A percentile compares a stretch with the other conserved stretches of the same genome.
Evolutionary conservation across 2,113 vertebrate genomes (phyloP).

Genomic region (Setophaga kirtlandii): DNA sequence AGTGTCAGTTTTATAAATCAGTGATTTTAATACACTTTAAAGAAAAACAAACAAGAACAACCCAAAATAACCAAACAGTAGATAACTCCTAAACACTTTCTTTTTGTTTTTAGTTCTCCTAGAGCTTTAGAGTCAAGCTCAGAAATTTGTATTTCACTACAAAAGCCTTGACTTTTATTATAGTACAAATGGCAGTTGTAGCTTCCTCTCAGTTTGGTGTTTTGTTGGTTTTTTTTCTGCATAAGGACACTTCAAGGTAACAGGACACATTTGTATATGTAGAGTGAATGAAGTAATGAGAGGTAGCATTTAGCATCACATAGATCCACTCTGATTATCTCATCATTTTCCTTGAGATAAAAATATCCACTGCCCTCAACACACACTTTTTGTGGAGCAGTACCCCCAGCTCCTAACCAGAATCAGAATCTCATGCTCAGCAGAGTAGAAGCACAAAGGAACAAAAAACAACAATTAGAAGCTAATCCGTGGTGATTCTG

Average conservation of each 20-base stretch:
- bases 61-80: not conserved
- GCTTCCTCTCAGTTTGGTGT: not conserved
- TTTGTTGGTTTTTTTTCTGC: not conserved
- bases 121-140: not conserved
- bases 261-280: not conserved
- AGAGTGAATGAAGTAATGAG: not conserved
- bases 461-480: not conserved
- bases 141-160: not conserved
- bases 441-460: not conserved
- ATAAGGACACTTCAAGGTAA: not conserved
- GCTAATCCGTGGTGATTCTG: not conserved
- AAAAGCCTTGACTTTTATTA: not conserved
- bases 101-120: not conserved
- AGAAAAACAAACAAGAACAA: not conserved
- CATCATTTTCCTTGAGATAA: not conserved
- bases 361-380: not conserved
- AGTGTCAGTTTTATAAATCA: not conserved
- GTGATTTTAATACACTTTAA: not conserved
- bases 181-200: not conserved
- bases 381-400: not conserved
- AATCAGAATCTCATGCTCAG: not conserved
- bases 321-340: not conserved
- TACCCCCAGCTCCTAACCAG: not conserved
- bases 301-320: not conserved
- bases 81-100: not conserved